Base-by-base conservation (phyloP, 2,113 vertebrate genomes). In the Diadophis punctatus region DNA sequence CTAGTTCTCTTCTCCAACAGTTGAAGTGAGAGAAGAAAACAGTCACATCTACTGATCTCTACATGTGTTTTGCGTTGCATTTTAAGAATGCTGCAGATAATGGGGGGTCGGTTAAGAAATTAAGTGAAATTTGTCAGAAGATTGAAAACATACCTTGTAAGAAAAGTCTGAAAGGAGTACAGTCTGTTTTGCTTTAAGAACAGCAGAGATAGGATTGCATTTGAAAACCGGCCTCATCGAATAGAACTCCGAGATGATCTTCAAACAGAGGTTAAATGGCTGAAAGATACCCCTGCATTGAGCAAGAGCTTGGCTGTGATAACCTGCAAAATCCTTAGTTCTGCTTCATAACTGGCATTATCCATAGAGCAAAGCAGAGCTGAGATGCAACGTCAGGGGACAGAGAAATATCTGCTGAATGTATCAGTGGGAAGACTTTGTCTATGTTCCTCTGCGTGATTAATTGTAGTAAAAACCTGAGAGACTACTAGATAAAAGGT, bases 401-500 rank as follows among this genome's bases (percentile, higher is more conserved):
- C 43, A 88, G 34, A n/a, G 46, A 11, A 30, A 43, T 63, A 20
- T 89, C 39, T 60, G 23, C 12, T 63, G 5, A 30, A 63, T 22
- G 8, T 30, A 48, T 89, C n/a, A 60, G 46, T 56, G 55, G 80
- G 48, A 85, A 87, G 74, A 90, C 49, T 16, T 23, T 63, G 55
- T 93, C 95, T 74, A 56, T 30, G 56, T 88, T 92, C 74, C 46
- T 92, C 30, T 49, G 30, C 91, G 91, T 88, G 80, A 95, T 95
- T 96, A 95, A 95, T 95, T 90, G 93, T 92, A 94, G 94, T 92
- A 93, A 95, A 95, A 94, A 68, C 22, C 2, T 22, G 74, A 22
- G 1, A 91, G 93, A 93, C 91, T 96, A 94, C 93, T 11, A 93
- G 90, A 96, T 23, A 91, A 93, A 93, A 90, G 11, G 20, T 56